Percentiles rank a stretch among this genome's conserved stretches.
Conservation (phyloP, 2,113 vertebrate species). For the Hippoglossus stenolepis region DNA sequence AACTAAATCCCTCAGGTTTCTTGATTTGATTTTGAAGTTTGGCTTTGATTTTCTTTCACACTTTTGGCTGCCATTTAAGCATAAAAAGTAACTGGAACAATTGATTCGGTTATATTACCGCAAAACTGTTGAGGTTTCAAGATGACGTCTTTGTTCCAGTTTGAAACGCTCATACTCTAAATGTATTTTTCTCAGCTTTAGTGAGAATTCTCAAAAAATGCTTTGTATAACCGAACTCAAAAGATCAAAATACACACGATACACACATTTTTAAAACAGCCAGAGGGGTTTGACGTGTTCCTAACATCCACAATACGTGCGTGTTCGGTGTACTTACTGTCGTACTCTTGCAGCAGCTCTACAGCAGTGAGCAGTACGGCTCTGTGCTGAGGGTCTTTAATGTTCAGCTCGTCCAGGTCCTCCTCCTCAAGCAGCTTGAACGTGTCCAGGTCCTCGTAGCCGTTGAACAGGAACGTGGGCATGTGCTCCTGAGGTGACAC, state of each 20-base stretch:
- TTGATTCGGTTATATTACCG: no score
- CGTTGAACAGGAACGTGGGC: constrained; percentile 98
- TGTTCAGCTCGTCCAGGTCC: constrained; percentile 97
- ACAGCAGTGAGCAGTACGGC: constrained; percentile 95
- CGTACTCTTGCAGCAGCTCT: constrained; percentile 96
- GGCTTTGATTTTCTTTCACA: neutral
- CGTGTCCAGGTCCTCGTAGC: constrained; percentile 97
- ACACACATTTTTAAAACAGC: no score
- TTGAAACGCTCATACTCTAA: no score
- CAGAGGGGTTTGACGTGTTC: no score
- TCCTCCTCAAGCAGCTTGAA: constrained; percentile 98
- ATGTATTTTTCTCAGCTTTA: no score
- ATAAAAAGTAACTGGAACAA: neutral
- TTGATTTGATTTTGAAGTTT: neutral
- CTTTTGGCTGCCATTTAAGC: neutral
- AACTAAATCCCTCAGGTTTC: neutral
- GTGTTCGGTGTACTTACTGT: constrained; percentile 85
- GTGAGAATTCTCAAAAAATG: no score
- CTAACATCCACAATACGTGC: no score
- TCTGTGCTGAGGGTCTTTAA: constrained; percentile 94
- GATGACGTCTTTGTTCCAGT: no score
- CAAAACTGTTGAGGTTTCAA: no score
- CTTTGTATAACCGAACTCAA: no score
- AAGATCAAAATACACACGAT: no score
- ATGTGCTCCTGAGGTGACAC: constrained; percentile 90